A percentile compares a stretch with the other conserved stretches of the same genome.
Evolutionary conservation across 2,888 invertebrate genomes (phyloP).

Genomic region (Papilio demoleus): DNA sequence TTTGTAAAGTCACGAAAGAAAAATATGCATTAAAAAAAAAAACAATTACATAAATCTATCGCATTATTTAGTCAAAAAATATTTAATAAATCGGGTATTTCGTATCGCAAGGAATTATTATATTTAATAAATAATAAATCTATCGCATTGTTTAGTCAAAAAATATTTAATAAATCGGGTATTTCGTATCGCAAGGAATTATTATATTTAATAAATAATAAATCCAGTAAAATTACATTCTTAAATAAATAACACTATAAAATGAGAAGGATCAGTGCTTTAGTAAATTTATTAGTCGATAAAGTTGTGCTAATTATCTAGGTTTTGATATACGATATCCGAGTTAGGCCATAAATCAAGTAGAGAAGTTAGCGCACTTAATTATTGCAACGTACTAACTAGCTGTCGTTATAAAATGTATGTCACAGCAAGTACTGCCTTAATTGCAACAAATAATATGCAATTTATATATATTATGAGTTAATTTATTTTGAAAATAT

Average conservation of each 20-base stretch:
- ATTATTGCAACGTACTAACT: conserved; percentile 1
- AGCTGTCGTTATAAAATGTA: background rate
- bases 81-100: too few relatives aligned
- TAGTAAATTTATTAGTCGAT: background rate
- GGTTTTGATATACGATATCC: background rate
- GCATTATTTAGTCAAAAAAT: too few relatives aligned
- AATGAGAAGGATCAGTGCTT: background rate
- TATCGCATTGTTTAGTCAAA: too few relatives aligned
- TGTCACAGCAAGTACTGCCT: background rate
- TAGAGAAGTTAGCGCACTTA: background rate
- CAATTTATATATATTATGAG: background rate
- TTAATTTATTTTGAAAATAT: background rate
- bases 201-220: too few relatives aligned
- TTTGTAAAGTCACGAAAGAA: too few relatives aligned
- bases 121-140: too few relatives aligned
- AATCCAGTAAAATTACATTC: too few relatives aligned
- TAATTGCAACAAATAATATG: background rate
- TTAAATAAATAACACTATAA: background rate
- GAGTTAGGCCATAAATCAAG: conserved; percentile 16
- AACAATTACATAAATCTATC: too few relatives aligned
- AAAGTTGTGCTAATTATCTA: background rate
- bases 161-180: too few relatives aligned
- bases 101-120: too few relatives aligned
- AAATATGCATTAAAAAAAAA: too few relatives aligned
- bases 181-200: too few relatives aligned